Evolutionary conservation across 2,888 invertebrate genomes (phyloP).

Genomic region (Rotaria socialis): DNA sequence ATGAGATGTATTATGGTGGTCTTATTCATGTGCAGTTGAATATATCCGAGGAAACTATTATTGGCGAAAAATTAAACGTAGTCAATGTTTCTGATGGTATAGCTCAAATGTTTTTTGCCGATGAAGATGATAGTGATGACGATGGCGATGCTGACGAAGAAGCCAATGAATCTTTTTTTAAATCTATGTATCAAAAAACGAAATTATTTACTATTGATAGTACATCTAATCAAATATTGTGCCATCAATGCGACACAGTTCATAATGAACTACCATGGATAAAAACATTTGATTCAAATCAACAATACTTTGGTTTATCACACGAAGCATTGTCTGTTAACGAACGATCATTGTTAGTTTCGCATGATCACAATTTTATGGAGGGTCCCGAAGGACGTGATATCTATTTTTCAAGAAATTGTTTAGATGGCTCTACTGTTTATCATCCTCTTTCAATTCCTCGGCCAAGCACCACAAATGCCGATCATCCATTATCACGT

Average conservation of each 20-base stretch:
- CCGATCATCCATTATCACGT: not conserved
- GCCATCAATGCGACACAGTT: not conserved
- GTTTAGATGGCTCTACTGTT: not conserved
- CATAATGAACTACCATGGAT: not conserved
- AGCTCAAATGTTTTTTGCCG: not conserved
- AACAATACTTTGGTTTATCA: conserved; percentile 10
- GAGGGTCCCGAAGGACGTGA: not conserved
- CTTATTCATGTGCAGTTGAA: not conserved
- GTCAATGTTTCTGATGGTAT: not conserved
- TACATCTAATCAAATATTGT: not conserved
- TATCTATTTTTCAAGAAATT: not conserved
- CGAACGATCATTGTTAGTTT: not conserved
- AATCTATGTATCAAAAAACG: not conserved
- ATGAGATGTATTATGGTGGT: not conserved
- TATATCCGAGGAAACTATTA: not conserved
- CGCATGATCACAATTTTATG: not conserved
- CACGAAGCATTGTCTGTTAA: not conserved
- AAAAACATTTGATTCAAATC: not conserved
- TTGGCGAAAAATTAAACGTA: not conserved
- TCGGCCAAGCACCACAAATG: not conserved
- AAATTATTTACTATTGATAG: conserved; percentile 8
- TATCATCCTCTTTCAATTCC: conserved; percentile 1
- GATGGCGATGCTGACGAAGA: not conserved
- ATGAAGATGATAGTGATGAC: not conserved
- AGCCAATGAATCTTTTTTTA: not conserved